Evolutionary conservation across 2,797 vertebrate species (phyloP), one percentile per base, ranked within the genome.

Genomic region (Leucoraja ocellata): DNA sequence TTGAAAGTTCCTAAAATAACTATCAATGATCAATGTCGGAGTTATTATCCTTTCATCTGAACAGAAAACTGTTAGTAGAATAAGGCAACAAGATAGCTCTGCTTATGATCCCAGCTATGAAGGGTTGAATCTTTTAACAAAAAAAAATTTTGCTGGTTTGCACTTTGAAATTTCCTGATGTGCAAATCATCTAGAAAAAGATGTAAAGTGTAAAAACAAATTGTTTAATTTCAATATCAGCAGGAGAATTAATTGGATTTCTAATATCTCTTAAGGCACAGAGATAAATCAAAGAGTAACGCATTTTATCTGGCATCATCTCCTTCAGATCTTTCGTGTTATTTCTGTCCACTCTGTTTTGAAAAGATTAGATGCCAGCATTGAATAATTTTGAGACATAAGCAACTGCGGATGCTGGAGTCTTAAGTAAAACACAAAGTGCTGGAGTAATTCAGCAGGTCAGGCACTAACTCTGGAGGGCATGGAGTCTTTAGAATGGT

Each of bases 171-270:
- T 84, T 61, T 84, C 58, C 81, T 84, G 54, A 61, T n/a, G 54
- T 6, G 23, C n/a, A 68, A 21, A 68, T 61, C 28, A 88, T 84
- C 1, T 68, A 21, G n/a, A 36, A 88, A 61, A 88, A 63, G 25
- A n/a, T n/a, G 36, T 65, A 65, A 14, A 0, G n/a, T 65, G 28
- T 58, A 32, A 63, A 73, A 8, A 86, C 6, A 63, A 63, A 8
- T 63, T 86, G 58, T 25, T 18, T 88, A 68, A 65, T 88, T 65
- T 36, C 6, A 88, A 32, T 9, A 28, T 88, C n/a, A 88, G 84
- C n/a, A 8, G 84, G 61, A 61, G 54, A 84, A 61, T 84, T 84
- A 61, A 84, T 84, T 84, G 81, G 23, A 65, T 88, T 88, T 36
- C 61, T 36, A 65, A 88, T 88, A 68, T 9, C 16, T 65, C 0